phyloP scores from a whole-genome alignment of 1,140 invertebrate species.

The Drosophila asahinai region DNA sequence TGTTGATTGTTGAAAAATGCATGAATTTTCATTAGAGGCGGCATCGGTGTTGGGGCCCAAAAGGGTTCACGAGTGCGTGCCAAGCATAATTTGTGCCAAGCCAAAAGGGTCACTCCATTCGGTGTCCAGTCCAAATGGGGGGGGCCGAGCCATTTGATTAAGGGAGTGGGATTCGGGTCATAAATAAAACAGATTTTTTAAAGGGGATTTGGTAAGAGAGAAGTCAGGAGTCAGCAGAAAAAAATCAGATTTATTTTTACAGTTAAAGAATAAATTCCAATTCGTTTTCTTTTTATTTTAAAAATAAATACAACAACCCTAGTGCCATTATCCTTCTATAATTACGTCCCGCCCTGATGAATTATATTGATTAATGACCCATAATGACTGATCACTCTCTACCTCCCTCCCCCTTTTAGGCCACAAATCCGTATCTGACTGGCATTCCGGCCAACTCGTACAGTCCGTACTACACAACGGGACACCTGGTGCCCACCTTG shows the following conservation, averaged over 20 bases:
- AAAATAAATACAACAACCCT: too few relatives aligned
- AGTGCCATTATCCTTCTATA: background rate
- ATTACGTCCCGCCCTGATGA: slow-evolving; percentile 14
- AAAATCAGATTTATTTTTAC: too few relatives aligned
- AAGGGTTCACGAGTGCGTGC: slow-evolving; percentile 43
- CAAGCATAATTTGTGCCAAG: slow-evolving; percentile 43
- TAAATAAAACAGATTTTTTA: slow-evolving; percentile 37
- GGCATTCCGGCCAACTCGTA: slow-evolving; percentile 94
- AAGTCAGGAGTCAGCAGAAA: background rate
- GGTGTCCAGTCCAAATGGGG: slow-evolving; percentile 13
- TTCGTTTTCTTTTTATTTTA: too few relatives aligned
- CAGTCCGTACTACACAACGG: slow-evolving; percentile 94
- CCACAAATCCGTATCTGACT: slow-evolving; percentile 95
- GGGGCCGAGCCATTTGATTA: slow-evolving; percentile 8
- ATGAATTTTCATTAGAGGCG: slow-evolving; percentile 62
- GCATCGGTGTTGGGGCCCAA: slow-evolving; percentile 10
- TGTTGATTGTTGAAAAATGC: slow-evolving; percentile 67
- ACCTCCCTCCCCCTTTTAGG: slow-evolving; percentile 85
- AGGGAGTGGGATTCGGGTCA: slow-evolving; percentile 2
- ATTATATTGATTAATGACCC: slow-evolving; percentile 20
- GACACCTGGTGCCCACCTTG: slow-evolving; percentile 94
- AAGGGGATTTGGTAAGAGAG: slow-evolving; percentile 3
- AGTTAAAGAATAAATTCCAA: too few relatives aligned
- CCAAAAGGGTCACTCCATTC: slow-evolving; percentile 25
- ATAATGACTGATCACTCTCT: slow-evolving; percentile 12